Conservation (phyloP, 1,140 invertebrate genomes). For the Heliothis virescens region DNA sequence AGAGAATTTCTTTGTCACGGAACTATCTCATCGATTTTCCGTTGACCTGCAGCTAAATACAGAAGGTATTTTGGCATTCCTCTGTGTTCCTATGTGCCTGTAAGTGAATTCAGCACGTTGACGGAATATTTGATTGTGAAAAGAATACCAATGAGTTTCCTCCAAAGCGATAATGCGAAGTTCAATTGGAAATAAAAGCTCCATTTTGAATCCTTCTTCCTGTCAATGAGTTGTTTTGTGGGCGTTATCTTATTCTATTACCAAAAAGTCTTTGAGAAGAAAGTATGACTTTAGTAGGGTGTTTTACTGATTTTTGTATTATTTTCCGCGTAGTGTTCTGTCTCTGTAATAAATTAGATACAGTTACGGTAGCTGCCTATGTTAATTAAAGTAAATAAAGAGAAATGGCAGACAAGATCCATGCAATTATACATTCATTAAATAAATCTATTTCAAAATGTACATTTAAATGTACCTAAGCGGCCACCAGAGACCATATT, state of each 20-base stretch:
- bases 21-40: constrained; percentile 5
- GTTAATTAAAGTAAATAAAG: no score
- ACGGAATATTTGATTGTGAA: constrained; percentile 44
- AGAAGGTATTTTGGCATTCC: constrained; percentile 54
- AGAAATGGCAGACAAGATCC: no score
- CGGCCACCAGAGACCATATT: neutral
- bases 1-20: constrained; percentile 9
- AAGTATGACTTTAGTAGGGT: no score
- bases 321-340: no score
- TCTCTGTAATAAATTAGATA: no score
- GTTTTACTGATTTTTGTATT: no score
- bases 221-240: neutral
- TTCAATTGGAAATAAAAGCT: constrained; percentile 26
- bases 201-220: constrained; percentile 11
- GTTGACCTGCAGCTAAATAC: constrained; percentile 6
- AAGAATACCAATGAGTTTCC: constrained; percentile 62
- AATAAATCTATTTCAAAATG: neutral
- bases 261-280: neutral
- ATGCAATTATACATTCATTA: no score
- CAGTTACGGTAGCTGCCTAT: no score
- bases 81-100: constrained; percentile 39
- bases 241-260: neutral
- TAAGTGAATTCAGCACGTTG: constrained; percentile 61
- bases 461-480: neutral
- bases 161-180: constrained; percentile 19